Conservation (phyloP, 2,888 invertebrate genomes). For the Drosophila sordidula region DNA sequence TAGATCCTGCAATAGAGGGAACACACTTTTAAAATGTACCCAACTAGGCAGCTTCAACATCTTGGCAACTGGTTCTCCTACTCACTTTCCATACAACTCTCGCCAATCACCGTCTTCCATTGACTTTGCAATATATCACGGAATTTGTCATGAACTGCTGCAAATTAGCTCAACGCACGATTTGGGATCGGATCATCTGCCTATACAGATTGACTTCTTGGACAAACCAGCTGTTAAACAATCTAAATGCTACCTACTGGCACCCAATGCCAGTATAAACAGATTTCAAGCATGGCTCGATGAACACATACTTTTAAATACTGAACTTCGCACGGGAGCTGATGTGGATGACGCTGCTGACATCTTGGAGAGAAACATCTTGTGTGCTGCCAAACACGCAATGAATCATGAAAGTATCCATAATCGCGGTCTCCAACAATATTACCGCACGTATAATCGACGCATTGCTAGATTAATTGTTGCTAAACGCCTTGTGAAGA, state of each 20-base stretch:
- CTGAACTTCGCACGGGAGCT: neutral
- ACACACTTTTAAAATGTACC: neutral
- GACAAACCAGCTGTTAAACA: neutral
- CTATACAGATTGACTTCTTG: neutral
- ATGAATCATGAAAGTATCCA: neutral
- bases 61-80: neutral
- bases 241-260: neutral
- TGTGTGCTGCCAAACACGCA: neutral
- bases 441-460: too few species aligned
- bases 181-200: neutral
- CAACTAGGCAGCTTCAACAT: neutral
- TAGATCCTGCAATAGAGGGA: neutral
- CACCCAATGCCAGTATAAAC: neutral
- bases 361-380: neutral
- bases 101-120: neutral
- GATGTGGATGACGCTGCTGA: neutral
- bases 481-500: too few species aligned
- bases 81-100: neutral
- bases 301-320: neutral
- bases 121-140: neutral
- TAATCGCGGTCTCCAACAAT: too few species aligned
- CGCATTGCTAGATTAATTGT: too few species aligned
- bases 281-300: neutral
- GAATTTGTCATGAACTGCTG: neutral
- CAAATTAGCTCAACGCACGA: neutral